phyloP scores from a whole-genome alignment of 2,113 vertebrate genomes.

The Murina feae region DNA sequence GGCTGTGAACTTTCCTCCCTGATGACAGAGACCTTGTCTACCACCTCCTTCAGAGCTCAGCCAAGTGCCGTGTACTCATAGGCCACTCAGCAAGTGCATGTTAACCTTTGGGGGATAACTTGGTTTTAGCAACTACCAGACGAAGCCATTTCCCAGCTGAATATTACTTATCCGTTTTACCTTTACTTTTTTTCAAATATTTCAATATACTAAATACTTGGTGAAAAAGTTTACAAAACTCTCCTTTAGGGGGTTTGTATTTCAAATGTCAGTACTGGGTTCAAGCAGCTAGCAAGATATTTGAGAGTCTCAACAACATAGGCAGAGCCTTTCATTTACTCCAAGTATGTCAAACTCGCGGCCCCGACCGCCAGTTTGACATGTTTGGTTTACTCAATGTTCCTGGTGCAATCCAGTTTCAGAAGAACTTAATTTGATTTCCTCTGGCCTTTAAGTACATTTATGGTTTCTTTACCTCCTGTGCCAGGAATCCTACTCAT shows the following conservation, averaged over 20 bases:
- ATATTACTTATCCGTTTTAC: neutral
- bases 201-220: conserved; percentile 7
- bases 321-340: neutral
- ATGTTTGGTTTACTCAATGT: neutral
- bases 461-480: neutral
- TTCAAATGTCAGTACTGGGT: neutral
- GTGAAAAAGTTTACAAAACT: neutral
- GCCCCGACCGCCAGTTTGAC: too few relatives aligned
- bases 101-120: neutral
- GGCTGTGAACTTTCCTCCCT: neutral
- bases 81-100: neutral
- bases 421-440: neutral
- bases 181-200: conserved; percentile 9
- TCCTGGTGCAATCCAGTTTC: neutral
- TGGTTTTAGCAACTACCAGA: neutral
- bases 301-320: neutral
- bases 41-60: neutral
- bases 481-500: neutral
- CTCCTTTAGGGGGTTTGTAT: neutral
- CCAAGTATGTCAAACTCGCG: too few relatives aligned
- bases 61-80: neutral
- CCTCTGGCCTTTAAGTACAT: neutral
- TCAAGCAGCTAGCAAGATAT: neutral
- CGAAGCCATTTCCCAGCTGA: neutral
- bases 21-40: neutral